phyloP scores from a whole-genome alignment of 2,113 vertebrate genomes.

The Dasypus novemcinctus region DNA sequence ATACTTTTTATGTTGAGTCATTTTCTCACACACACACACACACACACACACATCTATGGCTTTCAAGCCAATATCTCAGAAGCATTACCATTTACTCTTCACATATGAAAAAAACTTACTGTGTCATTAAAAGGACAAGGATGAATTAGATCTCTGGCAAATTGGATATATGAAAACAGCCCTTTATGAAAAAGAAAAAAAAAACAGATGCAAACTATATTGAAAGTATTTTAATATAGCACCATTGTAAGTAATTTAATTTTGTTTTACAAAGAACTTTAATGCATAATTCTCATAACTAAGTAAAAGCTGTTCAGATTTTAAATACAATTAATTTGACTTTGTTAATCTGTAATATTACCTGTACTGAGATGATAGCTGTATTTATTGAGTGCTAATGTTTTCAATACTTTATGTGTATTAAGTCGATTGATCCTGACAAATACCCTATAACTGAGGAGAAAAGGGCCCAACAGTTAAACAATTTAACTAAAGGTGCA shows the following conservation, averaged over 20 bases:
- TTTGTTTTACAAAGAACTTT: conserved; percentile 65
- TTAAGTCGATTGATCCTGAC: conserved; percentile 25
- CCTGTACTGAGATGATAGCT: conserved; percentile 52
- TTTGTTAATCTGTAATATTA: conserved; percentile 65
- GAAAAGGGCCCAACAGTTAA: neutral
- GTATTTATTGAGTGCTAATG: conserved; percentile 41
- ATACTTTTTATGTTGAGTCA: neutral
- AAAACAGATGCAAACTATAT: neutral
- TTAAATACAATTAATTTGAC: conserved; percentile 73
- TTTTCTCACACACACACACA: neutral
- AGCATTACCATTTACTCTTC: conserved; percentile 37
- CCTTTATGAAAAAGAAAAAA: conserved; percentile 27
- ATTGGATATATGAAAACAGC: neutral
- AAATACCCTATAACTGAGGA: neutral
- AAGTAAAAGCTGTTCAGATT: conserved; percentile 65
- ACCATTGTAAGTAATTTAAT: conserved; percentile 68
- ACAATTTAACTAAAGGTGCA: neutral
- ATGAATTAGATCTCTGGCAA: conserved; percentile 45
- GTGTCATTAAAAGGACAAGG: conserved; percentile 54
- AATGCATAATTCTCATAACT: conserved; percentile 63
- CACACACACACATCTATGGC: neutral
- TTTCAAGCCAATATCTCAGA: neutral
- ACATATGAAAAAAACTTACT: conserved; percentile 20
- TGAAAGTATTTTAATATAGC: conserved; percentile 63
- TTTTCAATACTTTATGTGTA: neutral